Evolutionary conservation across 2,113 vertebrate species (phyloP), one percentile per base, ranked within the genome.

Genomic region (Megaptera novaeangliae): DNA sequence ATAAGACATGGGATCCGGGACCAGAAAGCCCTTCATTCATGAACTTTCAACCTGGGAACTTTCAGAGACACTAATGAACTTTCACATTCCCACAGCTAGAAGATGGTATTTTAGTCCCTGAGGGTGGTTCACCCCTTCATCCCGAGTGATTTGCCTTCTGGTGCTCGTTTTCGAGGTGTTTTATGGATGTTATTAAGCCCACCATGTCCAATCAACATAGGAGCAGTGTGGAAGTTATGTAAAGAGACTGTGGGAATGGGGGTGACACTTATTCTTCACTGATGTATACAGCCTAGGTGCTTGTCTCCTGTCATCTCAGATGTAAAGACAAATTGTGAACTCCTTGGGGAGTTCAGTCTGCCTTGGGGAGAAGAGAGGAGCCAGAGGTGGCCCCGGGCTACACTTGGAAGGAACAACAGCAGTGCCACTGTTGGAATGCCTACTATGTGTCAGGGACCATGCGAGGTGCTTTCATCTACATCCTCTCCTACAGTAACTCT

Each of bases 391-490:
- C 46, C 69, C 7, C 0, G 36, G 57, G 63, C 31, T 7, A 13
- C 1, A 1, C 21, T 6, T 0, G 31, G 9, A 27, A 81, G 20
- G 80, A 41, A 20, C 1, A 3, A 1, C 13, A 11, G 34, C 34
- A 17, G 1, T n/a, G 69, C 44, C 31, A 27, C 3, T 15, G 13
- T 41, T 3, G 1, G 72, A 13, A 41, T 3, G 23, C 14, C 69
- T 52, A 10, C 31, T 1, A 0, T 7, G 5, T 15, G 41, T 11
- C 89, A 11, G 81, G 83, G 55, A 3, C 36, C 39, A 18, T 0
- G 6, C 2, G 7, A 36, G 27, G 57, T 31, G 55, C 44, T 34
- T 36, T 63, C 75, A 27, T 14, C 52, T 0, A 7, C 18, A 55
- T 10, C 64, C 14, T 41, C 34, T 44, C n/a, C 64, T 29, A 1